A percentile compares a stretch with the other conserved stretches of the same genome.
phyloP scores from a whole-genome alignment of 2,113 vertebrate species.

The Mesocricetus auratus region DNA sequence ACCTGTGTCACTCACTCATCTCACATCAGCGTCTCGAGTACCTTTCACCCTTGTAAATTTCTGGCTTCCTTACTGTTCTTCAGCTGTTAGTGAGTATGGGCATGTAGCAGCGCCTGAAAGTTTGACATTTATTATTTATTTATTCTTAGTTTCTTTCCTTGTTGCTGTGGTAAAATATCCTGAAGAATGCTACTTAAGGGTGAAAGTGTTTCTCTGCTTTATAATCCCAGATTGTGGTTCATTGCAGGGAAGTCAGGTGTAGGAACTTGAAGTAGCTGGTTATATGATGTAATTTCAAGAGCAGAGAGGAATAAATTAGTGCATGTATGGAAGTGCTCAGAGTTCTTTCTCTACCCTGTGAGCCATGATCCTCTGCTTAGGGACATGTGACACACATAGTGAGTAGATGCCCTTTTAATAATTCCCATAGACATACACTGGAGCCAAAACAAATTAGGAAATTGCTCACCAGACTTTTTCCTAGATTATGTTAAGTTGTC shows the following conservation, averaged over 20 bases:
- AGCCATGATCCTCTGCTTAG: too few relatives aligned
- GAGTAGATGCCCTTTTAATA: neutral
- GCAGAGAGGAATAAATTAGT: neutral
- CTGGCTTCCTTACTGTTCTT: neutral
- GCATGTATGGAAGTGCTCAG: too few relatives aligned
- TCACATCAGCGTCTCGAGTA: neutral
- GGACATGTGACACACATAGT: neutral
- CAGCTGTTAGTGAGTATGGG: neutral
- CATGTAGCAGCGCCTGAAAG: neutral
- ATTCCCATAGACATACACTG: neutral
- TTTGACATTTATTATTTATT: neutral
- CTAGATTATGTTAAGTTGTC: neutral
- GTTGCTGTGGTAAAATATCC: neutral
- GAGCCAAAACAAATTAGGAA: neutral
- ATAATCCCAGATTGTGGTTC: neutral
- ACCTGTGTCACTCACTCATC: neutral
- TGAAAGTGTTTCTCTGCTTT: neutral
- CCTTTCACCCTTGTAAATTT: neutral
- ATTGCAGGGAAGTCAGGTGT: neutral
- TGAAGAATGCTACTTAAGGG: too few relatives aligned
- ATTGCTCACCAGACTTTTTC: neutral
- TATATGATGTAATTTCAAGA: neutral
- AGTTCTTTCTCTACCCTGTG: neutral
- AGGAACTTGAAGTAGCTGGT: neutral
- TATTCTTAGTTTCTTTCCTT: neutral